A percentile compares a stretch with the other conserved stretches of the same genome.
These are phyloP conservation scores for Nyctalus aviator DNA, from an alignment of 2,797 vertebrate genomes.

Conservation along the genomic window DNA sequence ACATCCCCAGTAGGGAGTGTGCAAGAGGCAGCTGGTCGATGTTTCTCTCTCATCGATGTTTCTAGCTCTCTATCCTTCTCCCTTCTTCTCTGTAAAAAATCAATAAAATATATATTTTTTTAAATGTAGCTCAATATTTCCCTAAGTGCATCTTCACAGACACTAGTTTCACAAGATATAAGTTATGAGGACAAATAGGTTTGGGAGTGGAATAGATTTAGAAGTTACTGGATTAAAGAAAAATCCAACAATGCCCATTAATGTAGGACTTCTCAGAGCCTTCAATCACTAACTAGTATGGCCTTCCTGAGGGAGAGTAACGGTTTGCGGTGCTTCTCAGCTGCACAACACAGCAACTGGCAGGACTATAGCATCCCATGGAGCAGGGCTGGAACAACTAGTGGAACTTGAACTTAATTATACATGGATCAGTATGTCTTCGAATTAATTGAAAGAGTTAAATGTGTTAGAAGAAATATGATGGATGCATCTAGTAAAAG, in stretches of 20 bases:
- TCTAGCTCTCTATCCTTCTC: too few relatives aligned
- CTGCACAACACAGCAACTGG: background rate
- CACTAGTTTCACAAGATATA: background rate
- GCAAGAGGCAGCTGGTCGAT: too few relatives aligned
- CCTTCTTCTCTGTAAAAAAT: too few relatives aligned
- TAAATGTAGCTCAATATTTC: background rate
- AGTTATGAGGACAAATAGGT: slow-evolving; percentile 5
- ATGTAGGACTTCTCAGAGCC: background rate
- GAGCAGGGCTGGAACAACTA: background rate
- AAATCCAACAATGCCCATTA: background rate
- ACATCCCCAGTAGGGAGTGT: too few relatives aligned
- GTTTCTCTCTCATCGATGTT: too few relatives aligned
- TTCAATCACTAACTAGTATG: background rate
- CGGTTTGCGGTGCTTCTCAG: background rate
- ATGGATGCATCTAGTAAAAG: background rate
- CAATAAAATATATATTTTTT: too few relatives aligned
- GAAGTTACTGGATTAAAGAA: slow-evolving; percentile 7
- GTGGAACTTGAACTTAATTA: background rate
- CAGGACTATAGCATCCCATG: background rate
- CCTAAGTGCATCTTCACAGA: background rate
- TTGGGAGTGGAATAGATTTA: background rate
- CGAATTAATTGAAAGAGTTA: background rate
- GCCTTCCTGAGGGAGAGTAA: background rate
- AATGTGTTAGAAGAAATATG: background rate
- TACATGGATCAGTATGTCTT: background rate